Percentiles rank a stretch among this genome's conserved stretches.
phyloP scores from a whole-genome alignment of 2,888 invertebrate genomes.

The Patella depressa region DNA sequence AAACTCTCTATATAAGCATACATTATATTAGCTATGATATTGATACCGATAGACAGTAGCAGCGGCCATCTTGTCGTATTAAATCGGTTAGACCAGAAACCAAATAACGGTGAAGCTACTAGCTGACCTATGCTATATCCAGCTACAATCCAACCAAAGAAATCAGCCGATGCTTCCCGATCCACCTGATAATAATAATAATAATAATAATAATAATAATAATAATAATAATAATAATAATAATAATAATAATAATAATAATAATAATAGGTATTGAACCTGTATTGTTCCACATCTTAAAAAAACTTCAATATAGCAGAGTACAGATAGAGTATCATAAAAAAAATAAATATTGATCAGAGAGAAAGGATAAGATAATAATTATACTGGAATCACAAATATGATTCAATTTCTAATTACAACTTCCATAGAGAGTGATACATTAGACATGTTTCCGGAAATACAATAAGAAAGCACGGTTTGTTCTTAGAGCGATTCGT shows the following conservation, averaged over 20 bases:
- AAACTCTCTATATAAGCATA: slow-evolving; percentile 67
- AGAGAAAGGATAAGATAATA: no score
- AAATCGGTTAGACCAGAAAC: slow-evolving; percentile 60
- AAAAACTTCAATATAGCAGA: not conserved
- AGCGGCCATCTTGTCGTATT: slow-evolving; percentile 60
- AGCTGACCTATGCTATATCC: slow-evolving; percentile 70
- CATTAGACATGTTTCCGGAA: no score
- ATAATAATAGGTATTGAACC: no score
- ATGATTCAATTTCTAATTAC: no score
- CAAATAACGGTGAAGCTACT: slow-evolving; percentile 68
- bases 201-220: no score
- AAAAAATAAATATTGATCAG: no score
- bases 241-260: no score
- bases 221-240: not conserved
- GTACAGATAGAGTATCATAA: no score
- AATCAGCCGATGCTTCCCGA: slow-evolving; percentile 47
- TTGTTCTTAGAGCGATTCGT: no score
- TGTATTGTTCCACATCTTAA: not conserved
- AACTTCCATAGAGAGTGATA: no score
- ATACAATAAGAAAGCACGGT: no score
- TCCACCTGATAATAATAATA: slow-evolving; percentile 52
- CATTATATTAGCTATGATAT: slow-evolving; percentile 66
- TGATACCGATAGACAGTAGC: slow-evolving; percentile 61
- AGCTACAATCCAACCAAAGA: slow-evolving; percentile 70
- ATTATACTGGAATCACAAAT: no score